Base-by-base conservation (phyloP, 2,797 vertebrate genomes). In the Choloepus didactylus region DNA sequence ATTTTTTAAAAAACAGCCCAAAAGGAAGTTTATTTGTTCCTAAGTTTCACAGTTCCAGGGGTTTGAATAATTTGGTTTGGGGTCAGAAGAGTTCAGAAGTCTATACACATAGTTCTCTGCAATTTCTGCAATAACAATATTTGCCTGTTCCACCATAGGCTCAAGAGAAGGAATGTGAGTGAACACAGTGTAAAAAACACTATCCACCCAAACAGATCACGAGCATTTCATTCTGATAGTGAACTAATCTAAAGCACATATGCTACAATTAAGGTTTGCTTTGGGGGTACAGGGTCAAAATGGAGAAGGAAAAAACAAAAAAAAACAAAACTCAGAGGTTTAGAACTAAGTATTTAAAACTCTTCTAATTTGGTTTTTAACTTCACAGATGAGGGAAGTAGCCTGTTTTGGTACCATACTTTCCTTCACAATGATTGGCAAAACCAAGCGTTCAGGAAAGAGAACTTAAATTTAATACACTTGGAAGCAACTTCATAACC, bases 11-110 rank as follows among this genome's bases (percentile, higher is more conserved):
- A 70, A 38, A 70, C 41, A 60, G 23, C 38, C 11, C 44, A 75
- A 90, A 73, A 72, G 46, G n/a, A 91, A 46, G 29, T 75, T 75
- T 91, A 51, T 64, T 88, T 80, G 56, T 92, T 66, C 29, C 88
- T 88, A 86, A 35, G 62, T 72, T 89, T 93, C 83, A 89, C 29
- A 87, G 66, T 87, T 89, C 46, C 27, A 76, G 73, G 38, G 5
- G 15, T n/a, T 88, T 70, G 51, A 83, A 62, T 49, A 66, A 46
- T 91, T 67, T 80, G 73, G 56, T 69, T 77, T 75, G 70, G 21
- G 4, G 8, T 16, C 85, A 44, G 67, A 86, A 80, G 67, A 88
- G 38, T 54, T 59, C 76, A 56, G n/a, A 89, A 77, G 41, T 46
- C 69, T 66, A 19, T 29, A 16, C 4, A 25, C 19, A 19, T 54